These are phyloP conservation scores for Camponotus floridanus DNA, from an alignment of 1,140 invertebrate genomes.

Conservation along the genomic window DNA sequence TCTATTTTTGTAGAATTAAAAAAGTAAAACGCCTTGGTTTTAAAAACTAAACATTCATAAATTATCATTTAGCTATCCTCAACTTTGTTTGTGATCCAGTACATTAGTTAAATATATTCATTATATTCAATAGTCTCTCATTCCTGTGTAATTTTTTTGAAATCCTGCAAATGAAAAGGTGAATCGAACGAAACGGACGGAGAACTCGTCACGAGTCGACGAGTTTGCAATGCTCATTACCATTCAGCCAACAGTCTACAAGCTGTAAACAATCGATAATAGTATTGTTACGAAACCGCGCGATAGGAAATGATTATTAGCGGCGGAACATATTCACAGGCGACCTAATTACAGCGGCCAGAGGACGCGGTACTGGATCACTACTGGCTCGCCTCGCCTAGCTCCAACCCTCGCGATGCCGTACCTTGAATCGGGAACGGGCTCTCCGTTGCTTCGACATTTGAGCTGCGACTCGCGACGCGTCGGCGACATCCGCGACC, in stretches of 20 bases:
- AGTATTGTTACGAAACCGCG: slow-evolving; percentile 11
- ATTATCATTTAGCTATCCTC: not conserved
- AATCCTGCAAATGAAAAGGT: not conserved
- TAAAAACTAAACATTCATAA: not conserved
- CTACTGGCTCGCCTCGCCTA: not conserved
- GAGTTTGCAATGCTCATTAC: not conserved
- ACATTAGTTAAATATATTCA: not conserved
- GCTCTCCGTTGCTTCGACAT: slow-evolving; percentile 79
- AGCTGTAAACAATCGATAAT: slow-evolving; percentile 42
- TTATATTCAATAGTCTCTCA: not conserved
- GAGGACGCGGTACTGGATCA: not conserved
- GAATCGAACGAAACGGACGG: not conserved
- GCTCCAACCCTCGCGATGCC: not conserved
- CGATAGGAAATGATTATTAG: slow-evolving; percentile 3
- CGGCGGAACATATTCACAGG: not conserved
- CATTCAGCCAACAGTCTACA: not conserved
- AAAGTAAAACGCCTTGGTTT: not conserved
- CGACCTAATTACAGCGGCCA: not conserved
- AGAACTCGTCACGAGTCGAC: not conserved
- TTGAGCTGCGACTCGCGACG: slow-evolving; percentile 69
- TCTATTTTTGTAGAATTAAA: not conserved
- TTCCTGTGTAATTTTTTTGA: not conserved
- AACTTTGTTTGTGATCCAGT: not conserved
- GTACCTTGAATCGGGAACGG: slow-evolving; percentile 81
- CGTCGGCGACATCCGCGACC: not conserved